These are phyloP conservation scores for Macrostomum lignano DNA, from an alignment of 1,140 invertebrate species.

Conservation along the genomic window DNA sequence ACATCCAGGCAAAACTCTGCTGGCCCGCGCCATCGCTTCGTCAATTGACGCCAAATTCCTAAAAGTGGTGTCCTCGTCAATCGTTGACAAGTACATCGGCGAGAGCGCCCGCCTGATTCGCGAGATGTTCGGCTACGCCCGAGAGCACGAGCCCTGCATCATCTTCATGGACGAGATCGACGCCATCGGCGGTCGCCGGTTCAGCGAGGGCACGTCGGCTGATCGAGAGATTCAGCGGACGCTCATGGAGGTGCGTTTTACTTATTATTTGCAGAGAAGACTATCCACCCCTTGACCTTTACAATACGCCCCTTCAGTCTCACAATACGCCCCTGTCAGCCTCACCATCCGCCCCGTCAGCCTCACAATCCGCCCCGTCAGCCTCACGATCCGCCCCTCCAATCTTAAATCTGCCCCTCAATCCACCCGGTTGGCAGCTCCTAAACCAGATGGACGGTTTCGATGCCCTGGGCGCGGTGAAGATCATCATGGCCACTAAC, in stretches of 20 bases:
- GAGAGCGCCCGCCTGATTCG: slow-evolving; percentile 87
- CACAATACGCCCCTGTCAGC: too few species aligned
- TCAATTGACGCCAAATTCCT: slow-evolving; percentile 94
- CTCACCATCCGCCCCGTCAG: too few species aligned
- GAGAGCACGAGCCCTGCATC: slow-evolving; percentile 96
- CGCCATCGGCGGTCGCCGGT: slow-evolving; percentile 83
- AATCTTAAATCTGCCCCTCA: too few species aligned
- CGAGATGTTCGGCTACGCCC: slow-evolving; percentile 98
- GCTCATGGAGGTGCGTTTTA: too few species aligned
- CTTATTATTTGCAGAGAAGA: too few species aligned
- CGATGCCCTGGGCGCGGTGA: slow-evolving; percentile 84
- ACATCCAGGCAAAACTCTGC: slow-evolving; percentile 82
- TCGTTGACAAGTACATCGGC: slow-evolving; percentile 98
- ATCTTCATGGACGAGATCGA: slow-evolving; percentile 99
- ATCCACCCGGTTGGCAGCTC: too few species aligned
- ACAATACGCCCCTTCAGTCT: too few species aligned
- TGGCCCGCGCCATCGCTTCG: slow-evolving; percentile 85
- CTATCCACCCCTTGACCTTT: too few species aligned
- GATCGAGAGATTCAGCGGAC: slow-evolving; percentile 97
- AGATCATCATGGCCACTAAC: slow-evolving; percentile 99
- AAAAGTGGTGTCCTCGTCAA: slow-evolving; percentile 86
- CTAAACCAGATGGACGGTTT: slow-evolving; percentile 99
- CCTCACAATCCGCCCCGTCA: too few species aligned
- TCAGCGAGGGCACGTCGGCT: slow-evolving; percentile 92
- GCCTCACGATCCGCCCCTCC: too few species aligned